Evolutionary conservation across 2,113 vertebrate genomes (phyloP), one percentile per base, ranked within the genome.

Genomic region (Circaetus gallicus): DNA sequence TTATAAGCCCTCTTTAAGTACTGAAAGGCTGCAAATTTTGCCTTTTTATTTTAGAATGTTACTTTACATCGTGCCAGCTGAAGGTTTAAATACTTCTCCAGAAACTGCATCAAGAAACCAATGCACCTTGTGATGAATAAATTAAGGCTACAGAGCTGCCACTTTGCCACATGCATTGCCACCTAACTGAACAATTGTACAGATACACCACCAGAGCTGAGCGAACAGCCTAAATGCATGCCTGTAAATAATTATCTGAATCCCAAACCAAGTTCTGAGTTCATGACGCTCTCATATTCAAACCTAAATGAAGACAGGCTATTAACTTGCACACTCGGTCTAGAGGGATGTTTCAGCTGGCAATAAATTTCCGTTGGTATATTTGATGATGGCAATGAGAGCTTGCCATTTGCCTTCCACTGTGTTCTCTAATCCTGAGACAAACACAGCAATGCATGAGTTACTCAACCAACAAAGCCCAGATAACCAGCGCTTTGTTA

Each of bases 21-120:
- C 24, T 59, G 43, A 78, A 89, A 79, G 66, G 70, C 56, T 10
- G 8, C 16, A 80, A 90, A 91, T 55, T 24, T 70, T 22, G 3
- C 49, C 5, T 87, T 94, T 83, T 93, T 88, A 72, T 92, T 94
- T 93, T 83, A 92, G 88, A 81, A 58, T n/a, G 49, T 93, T 94
- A 76, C 66, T 91, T 95, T 93, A 73, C 58, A 73, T 90, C 0
- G 0, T 0, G 2, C 84, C 93, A 96, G 58, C 62, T 97, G 93
- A 89, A 88, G 55, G 47, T 91, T 95, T 94, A 92, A 93, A 83
- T 89, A 83, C 93, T 96, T 89, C 73, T 94, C 34, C 71, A 94
- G 78, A 88, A 95, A 90, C 45, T 73, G 47, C 67, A 90, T 82
- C 71, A 82, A 86, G 89, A 91, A 95, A 65, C 42, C 62, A 88